Evolutionary conservation across 2,113 vertebrate genomes (phyloP).

Genomic region (Cryptotis parvus): DNA sequence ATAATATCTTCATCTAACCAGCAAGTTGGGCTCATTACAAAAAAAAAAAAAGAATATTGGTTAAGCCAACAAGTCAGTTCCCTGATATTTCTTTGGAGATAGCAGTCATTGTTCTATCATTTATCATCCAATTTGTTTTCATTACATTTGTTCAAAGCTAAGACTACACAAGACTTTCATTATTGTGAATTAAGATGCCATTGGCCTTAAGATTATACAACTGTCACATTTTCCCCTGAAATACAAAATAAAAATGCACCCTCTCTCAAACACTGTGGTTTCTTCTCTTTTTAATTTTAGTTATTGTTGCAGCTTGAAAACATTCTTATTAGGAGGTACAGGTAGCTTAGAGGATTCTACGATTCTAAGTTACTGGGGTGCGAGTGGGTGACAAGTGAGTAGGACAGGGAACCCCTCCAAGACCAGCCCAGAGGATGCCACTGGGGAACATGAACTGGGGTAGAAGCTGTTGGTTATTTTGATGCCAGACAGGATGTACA

Average conservation of each 20-base stretch:
- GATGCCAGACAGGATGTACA: background rate
- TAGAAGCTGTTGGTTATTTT: background rate
- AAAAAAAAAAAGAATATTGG: constrained; percentile 69
- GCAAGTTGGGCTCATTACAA: constrained; percentile 79
- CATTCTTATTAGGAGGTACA: background rate
- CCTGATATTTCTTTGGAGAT: constrained; percentile 43
- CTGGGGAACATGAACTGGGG: background rate
- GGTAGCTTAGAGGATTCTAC: background rate
- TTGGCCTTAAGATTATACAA: no score
- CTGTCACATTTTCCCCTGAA: no score
- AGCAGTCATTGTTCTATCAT: background rate
- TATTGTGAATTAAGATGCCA: no score
- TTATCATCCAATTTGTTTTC: constrained; percentile 14
- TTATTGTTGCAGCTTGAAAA: constrained; percentile 6
- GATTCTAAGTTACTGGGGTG: background rate
- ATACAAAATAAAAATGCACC: no score
- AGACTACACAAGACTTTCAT: background rate
- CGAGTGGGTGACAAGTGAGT: background rate
- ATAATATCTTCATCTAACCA: constrained; percentile 85
- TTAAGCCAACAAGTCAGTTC: constrained; percentile 56
- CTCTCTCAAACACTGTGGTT: no score
- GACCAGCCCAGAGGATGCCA: rapidly evolving
- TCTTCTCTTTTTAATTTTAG: no score
- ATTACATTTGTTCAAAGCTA: constrained; percentile 46
- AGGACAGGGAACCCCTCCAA: background rate